Evolutionary conservation across 2,113 vertebrate species (phyloP).

Genomic region (Psilopsiagon aymara): DNA sequence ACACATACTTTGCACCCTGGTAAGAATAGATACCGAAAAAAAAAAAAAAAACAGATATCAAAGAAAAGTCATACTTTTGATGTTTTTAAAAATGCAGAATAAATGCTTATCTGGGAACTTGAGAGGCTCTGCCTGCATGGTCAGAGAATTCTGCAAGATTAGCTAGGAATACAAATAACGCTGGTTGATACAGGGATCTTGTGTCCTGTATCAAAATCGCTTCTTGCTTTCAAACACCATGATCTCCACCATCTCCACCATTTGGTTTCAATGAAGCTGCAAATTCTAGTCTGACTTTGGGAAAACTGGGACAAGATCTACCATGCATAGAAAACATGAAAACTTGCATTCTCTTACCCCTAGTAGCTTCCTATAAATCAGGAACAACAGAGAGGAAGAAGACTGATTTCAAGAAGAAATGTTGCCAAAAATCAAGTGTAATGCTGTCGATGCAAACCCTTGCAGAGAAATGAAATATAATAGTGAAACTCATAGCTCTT

Average conservation of each 20-base stretch:
- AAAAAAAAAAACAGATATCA: neutral
- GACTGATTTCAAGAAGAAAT: neutral
- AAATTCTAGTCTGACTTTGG: neutral
- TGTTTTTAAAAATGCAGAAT: neutral
- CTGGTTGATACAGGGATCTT: fast-evolving
- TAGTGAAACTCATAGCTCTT: neutral
- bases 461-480: neutral
- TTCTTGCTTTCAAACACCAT: neutral
- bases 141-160: neutral
- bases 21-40: neutral
- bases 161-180: neutral
- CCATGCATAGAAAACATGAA: neutral
- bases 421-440: neutral
- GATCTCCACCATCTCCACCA: fast-evolving
- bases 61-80: neutral
- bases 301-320: neutral
- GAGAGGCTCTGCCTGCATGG: neutral
- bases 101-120: neutral
- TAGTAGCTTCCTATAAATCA: neutral
- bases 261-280: neutral
- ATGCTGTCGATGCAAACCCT: fast-evolving
- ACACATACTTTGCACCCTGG: neutral
- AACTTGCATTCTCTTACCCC: neutral
- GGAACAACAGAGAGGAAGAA: neutral
- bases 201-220: neutral